Conservation (phyloP, 2,888 invertebrate species). For the Diarsia dahlii region DNA sequence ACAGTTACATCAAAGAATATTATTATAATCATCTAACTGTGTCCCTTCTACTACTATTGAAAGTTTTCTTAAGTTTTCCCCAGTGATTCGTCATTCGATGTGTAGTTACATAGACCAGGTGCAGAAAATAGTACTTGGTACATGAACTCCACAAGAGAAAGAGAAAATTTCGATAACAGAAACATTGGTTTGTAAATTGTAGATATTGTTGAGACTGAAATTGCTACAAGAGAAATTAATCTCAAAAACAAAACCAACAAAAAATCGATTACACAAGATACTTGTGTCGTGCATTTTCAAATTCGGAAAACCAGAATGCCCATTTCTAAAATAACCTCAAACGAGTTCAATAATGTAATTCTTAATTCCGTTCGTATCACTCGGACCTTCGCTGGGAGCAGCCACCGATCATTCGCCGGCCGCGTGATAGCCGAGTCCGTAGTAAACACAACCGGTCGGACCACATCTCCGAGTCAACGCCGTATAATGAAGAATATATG, state of each 20-base stretch:
- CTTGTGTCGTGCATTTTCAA: not conserved
- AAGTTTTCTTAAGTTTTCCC: not conserved
- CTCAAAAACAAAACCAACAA: not conserved
- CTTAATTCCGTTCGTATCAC: constrained; percentile 18
- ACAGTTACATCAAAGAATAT: not conserved
- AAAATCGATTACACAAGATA: not conserved
- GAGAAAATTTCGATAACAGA: not conserved
- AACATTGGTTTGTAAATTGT: not conserved
- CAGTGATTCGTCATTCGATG: not conserved
- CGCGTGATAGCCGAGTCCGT: constrained; percentile 64
- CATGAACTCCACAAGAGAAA: not conserved
- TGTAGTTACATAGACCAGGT: not conserved
- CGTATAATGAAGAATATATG: constrained; percentile 38
- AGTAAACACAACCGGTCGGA: constrained; percentile 64
- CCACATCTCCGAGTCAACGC: constrained; percentile 51
- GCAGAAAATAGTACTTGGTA: not conserved
- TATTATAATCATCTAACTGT: not conserved
- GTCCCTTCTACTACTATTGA: not conserved
- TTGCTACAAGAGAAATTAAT: not conserved
- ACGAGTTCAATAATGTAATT: constrained; percentile 49
- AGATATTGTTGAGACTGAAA: not conserved
- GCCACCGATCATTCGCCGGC: constrained; percentile 53
- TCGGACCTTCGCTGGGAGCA: constrained; percentile 50
- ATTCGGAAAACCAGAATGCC: not conserved
- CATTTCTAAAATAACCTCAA: constrained; percentile 25